Percentiles rank a stretch among this genome's conserved stretches.
Conservation (phyloP, 2,113 vertebrate species). For the Columba janthina region DNA sequence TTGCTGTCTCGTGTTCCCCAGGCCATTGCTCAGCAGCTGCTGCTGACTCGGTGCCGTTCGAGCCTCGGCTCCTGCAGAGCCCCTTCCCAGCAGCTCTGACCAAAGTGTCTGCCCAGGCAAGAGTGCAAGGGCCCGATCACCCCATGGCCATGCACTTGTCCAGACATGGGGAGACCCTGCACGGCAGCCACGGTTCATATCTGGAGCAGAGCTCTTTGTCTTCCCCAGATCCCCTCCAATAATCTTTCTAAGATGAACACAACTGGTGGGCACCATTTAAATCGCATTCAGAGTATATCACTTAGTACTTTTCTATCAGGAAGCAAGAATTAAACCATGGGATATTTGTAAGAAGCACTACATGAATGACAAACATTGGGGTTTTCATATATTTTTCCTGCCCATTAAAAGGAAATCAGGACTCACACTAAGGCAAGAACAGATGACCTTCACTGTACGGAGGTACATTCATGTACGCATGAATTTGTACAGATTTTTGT, state of each 20-base stretch:
- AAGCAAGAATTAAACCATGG: neutral
- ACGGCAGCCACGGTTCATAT: neutral
- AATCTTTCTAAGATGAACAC: neutral
- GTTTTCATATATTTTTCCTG: neutral
- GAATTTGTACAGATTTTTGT: neutral
- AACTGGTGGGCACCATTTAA: neutral
- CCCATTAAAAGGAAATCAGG: neutral
- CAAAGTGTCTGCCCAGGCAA: neutral
- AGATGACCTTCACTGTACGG: neutral
- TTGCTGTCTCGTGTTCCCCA: neutral
- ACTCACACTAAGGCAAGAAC: neutral
- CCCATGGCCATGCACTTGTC: neutral
- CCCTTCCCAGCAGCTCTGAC: neutral
- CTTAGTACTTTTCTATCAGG: neutral
- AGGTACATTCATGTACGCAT: neutral
- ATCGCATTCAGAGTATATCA: neutral
- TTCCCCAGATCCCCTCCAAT: neutral
- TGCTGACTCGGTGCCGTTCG: neutral
- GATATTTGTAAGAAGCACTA: neutral
- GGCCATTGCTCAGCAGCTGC: conserved; percentile 2
- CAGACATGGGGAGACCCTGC: neutral
- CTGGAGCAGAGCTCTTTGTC: neutral
- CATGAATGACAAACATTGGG: neutral
- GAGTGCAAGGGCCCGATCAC: neutral
- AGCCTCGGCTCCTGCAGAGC: neutral